Conservation (phyloP, 2,113 vertebrate genomes). For the Pipra filicauda region DNA sequence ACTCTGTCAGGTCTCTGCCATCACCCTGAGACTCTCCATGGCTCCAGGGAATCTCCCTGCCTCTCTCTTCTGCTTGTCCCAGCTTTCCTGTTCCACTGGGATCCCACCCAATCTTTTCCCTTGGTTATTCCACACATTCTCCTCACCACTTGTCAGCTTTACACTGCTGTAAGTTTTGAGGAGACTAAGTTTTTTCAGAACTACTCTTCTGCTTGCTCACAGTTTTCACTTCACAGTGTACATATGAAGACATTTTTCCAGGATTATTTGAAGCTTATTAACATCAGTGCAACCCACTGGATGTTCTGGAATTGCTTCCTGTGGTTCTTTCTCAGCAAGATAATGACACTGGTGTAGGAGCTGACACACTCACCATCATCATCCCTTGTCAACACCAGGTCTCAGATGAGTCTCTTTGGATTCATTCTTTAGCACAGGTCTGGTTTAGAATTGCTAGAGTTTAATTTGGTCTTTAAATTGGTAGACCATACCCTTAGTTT, state of each 20-base stretch:
- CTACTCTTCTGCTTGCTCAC: neutral
- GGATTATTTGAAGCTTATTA: neutral
- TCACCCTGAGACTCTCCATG: neutral
- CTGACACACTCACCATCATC: neutral
- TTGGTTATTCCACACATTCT: neutral
- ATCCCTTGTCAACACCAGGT: neutral
- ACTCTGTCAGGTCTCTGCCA: neutral
- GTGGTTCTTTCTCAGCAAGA: neutral
- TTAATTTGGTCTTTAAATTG: neutral
- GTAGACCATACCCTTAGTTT: neutral
- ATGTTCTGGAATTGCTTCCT: neutral
- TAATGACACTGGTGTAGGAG: neutral
- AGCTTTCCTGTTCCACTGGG: neutral
- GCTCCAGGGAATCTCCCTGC: neutral
- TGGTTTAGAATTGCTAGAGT: neutral
- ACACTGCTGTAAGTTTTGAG: fast-evolving
- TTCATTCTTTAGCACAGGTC: neutral
- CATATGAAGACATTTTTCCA: fast-evolving
- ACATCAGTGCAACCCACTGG: neutral
- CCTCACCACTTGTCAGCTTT: neutral
- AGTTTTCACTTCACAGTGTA: neutral
- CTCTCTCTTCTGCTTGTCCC: neutral
- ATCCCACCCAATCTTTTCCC: neutral
- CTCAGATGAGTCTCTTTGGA: neutral
- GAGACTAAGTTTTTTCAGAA: neutral